These are phyloP conservation scores for Cryptotis parvus DNA, from an alignment of 2,113 vertebrate species.

Conservation along the genomic window DNA sequence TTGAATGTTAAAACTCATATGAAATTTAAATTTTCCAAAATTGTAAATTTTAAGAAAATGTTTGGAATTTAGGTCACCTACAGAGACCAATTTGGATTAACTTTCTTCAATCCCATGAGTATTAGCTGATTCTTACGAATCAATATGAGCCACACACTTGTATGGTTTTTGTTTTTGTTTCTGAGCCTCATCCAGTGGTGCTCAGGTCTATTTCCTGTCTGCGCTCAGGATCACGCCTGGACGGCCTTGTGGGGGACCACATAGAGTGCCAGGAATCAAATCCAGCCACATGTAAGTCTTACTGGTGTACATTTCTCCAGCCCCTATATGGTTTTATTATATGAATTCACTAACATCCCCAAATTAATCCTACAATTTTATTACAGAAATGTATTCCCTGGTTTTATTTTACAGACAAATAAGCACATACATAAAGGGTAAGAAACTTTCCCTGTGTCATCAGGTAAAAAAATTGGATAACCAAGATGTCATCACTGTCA, in stretches of 20 bases:
- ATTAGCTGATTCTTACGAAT: not conserved
- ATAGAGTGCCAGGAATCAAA: too few species aligned
- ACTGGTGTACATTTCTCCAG: too few species aligned
- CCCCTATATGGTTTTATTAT: not conserved
- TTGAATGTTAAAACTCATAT: constrained; percentile 36
- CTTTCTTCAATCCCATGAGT: not conserved
- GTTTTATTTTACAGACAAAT: constrained; percentile 3
- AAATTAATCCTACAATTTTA: not conserved
- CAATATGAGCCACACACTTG: not conserved
- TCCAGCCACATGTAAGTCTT: too few species aligned
- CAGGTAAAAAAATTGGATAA: not conserved
- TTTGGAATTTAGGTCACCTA: not conserved
- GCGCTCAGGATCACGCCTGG: too few species aligned
- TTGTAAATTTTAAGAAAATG: constrained; percentile 46
- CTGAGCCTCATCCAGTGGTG: too few species aligned
- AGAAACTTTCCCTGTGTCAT: not conserved
- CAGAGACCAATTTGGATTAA: not conserved
- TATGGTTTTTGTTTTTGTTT: not conserved
- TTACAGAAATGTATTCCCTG: not conserved
- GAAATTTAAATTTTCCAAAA: constrained; percentile 50
- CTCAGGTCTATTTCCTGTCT: too few species aligned
- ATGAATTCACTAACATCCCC: not conserved
- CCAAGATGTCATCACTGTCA: not conserved
- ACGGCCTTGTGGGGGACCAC: too few species aligned
- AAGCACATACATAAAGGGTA: not conserved